Base-by-base conservation (phyloP, 1,140 invertebrate genomes). In the Samia ricini region DNA sequence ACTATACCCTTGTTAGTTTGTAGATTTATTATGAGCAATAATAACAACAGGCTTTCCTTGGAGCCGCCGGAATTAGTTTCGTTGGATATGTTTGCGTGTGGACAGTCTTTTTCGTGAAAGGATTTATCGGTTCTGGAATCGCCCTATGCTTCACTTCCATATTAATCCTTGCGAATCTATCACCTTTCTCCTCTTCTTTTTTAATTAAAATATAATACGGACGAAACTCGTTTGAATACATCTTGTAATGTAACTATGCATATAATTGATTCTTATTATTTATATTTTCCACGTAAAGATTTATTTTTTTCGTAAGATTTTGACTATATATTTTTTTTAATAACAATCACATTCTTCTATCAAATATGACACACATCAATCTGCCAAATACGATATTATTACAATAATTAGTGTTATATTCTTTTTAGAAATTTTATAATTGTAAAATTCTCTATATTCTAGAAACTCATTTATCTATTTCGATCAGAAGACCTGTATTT, bases 181-280 rank as follows among this genome's bases (percentile, higher is more conserved):
- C 87, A 21, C 83, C 85, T 64, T 89, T 89, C 60, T 88, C 86
- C 68, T 89, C 82, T 68, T 88, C 85, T 52, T 89, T 88, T 61
- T 62, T 80, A 19, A 87, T 74, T 1, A 80, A 55, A 57, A 88
- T 79, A 61, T 74, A 88, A 70, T 81, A 88, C 52, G 83, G 85
- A 8, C 85, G 76, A 61, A 86, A 83, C n/a, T 86, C 79, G 56
- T 87, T 86, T 7, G 81, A 79, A 76, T 81, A 80, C 81, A 84
- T 84, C 63, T 80, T 51, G 20, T 18, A 19, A 26, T 26, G 8
- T 26, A n/a, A n/a, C n/a, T n/a, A 26, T 26, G 3, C 26, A 8
- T 26, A 8, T 26, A 4, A 26, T 26, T 4, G 8, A 26, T 8
- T 26, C 26, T 8, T 26, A 26, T 26, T 8, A 42, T 42, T 42